Conservation (phyloP, 1,140 invertebrate species). For the Sycobia sp. region DNA sequence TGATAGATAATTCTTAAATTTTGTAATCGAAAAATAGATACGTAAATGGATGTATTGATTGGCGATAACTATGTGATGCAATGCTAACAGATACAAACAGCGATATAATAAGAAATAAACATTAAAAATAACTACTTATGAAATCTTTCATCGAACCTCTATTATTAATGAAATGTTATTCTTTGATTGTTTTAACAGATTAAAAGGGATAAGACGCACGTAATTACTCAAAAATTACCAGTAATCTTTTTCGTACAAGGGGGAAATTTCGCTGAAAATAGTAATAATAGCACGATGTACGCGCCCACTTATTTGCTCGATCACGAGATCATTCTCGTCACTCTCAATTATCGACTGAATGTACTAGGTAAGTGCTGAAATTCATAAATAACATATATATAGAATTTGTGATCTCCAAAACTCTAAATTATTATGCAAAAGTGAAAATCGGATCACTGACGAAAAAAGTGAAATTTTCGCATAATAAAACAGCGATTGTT, state of each 20-base stretch:
- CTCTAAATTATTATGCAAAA: too few relatives aligned
- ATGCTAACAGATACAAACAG: too few relatives aligned
- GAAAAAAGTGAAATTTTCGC: too few relatives aligned
- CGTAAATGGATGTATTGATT: too few relatives aligned
- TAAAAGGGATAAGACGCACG: background rate
- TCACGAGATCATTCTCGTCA: conserved; percentile 68
- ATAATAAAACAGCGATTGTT: too few relatives aligned
- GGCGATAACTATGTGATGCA: too few relatives aligned
- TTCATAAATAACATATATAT: too few relatives aligned
- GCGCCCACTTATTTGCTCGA: conserved; percentile 59
- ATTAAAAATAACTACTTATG: background rate
- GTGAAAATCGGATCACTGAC: too few relatives aligned
- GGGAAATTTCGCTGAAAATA: conserved; percentile 59
- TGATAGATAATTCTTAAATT: too few relatives aligned
- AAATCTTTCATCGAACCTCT: background rate
- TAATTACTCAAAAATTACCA: conserved; percentile 47
- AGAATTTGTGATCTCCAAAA: too few relatives aligned
- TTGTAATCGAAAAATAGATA: too few relatives aligned
- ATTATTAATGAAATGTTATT: background rate
- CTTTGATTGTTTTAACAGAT: background rate
- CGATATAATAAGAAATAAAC: background rate
- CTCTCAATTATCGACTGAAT: conserved; percentile 71
- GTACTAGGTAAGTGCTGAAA: conserved; percentile 64
- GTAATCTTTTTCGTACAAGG: conserved; percentile 66
- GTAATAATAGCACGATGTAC: conserved; percentile 52